These are phyloP conservation scores for Clangula hyemalis DNA, from an alignment of 2,797 vertebrate genomes.

Conservation along the genomic window DNA sequence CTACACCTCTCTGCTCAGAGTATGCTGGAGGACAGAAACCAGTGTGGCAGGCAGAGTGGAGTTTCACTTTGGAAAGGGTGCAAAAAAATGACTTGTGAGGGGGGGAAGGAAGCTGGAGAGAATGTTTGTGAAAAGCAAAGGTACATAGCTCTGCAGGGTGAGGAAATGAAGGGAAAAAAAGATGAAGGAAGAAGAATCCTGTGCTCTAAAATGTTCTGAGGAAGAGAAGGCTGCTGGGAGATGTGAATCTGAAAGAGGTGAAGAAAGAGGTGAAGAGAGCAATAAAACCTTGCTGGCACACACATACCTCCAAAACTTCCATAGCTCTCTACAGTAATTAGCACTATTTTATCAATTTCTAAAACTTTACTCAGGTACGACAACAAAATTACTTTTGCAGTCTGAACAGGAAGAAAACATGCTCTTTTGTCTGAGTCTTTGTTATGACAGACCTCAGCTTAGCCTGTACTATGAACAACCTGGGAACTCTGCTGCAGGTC, in stretches of 20 bases:
- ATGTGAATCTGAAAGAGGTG: background rate
- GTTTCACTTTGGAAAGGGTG: background rate
- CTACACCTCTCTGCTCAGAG: background rate
- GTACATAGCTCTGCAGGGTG: rapidly evolving
- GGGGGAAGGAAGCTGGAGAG: background rate
- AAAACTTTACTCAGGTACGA: background rate
- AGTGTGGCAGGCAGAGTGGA: background rate
- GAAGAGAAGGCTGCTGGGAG: background rate
- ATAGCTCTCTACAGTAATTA: background rate
- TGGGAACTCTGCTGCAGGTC: background rate
- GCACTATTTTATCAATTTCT: background rate
- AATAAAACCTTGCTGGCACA: background rate
- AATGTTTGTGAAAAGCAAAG: background rate
- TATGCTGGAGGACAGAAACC: rapidly evolving
- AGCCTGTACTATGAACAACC: background rate
- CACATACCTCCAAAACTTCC: background rate
- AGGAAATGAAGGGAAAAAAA: background rate
- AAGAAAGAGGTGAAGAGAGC: background rate
- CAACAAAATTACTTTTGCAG: background rate
- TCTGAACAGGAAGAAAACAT: background rate
- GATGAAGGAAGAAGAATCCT: background rate
- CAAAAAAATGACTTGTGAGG: background rate
- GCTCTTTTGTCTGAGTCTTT: background rate
- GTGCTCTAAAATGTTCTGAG: background rate
- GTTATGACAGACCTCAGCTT: background rate